phyloP scores from a whole-genome alignment of 2,113 vertebrate genomes.

The Caretta caretta region DNA sequence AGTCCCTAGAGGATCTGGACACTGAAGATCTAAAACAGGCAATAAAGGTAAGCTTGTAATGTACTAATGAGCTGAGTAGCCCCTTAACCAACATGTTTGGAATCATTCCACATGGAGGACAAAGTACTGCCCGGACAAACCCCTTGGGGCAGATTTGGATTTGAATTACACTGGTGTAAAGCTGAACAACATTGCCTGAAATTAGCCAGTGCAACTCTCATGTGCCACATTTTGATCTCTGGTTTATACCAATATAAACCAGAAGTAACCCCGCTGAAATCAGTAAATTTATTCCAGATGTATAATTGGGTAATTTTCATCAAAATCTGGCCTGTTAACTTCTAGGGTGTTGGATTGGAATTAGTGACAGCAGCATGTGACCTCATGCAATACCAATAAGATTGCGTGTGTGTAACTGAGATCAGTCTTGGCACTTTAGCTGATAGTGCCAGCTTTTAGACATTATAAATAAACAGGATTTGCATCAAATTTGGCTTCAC shows the following conservation, averaged over 20 bases:
- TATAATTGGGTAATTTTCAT: neutral
- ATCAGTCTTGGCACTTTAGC: fast-evolving
- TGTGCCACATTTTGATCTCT: conserved; percentile 43
- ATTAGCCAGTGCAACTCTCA: conserved; percentile 56
- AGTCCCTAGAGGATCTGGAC: neutral
- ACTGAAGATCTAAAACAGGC: neutral
- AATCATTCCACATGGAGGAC: neutral
- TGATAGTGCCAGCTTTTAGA: neutral
- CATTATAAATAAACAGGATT: neutral
- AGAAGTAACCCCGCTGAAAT: conserved; percentile 6
- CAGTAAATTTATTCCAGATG: conserved; percentile 10
- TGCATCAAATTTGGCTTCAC: neutral
- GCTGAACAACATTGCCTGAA: neutral
- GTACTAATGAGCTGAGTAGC: neutral
- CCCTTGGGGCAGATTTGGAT: neutral
- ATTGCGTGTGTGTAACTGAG: neutral
- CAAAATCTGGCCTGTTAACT: neutral
- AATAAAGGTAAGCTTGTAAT: neutral
- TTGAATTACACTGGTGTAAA: neutral
- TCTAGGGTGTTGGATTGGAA: neutral
- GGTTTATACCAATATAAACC: neutral
- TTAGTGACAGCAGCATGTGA: neutral
- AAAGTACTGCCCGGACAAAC: neutral
- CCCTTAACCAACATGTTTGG: neutral
- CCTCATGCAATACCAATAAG: neutral